These are phyloP conservation scores for Phalacrocorax pelagicus DNA, from an alignment of 2,113 vertebrate genomes.

Conservation along the genomic window DNA sequence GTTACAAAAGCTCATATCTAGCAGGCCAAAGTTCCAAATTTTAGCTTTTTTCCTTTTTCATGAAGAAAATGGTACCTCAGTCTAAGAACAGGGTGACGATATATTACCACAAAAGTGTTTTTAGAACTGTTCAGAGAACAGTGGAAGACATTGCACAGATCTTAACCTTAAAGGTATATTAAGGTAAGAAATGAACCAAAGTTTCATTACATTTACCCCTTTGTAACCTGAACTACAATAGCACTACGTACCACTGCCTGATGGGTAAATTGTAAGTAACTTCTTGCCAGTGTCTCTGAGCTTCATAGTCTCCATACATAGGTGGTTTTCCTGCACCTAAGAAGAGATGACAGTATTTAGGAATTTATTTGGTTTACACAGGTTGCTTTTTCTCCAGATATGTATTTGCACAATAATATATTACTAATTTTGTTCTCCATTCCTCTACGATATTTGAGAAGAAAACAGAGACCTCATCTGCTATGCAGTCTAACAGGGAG, in stretches of 20 bases:
- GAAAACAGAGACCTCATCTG: not conserved
- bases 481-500: not conserved
- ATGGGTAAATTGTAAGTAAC: constrained; percentile 91
- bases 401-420: not conserved
- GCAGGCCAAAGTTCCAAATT: not conserved
- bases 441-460: not conserved
- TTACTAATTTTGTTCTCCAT: not conserved
- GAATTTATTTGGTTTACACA: not conserved
- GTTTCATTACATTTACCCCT: not conserved
- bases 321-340: constrained; percentile 90
- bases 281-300: constrained; percentile 98
- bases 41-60: not conserved
- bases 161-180: not conserved
- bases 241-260: constrained; percentile 83
- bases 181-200: not conserved
- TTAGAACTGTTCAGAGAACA: not conserved
- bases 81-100: not conserved
- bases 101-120: not conserved
- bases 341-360: not conserved
- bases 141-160: not conserved
- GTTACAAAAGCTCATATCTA: not conserved
- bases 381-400: not conserved
- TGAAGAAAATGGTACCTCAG: not conserved
- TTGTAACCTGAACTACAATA: not conserved
- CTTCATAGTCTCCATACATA: constrained; percentile 97